Base-by-base conservation (phyloP, 2,797 vertebrate species). In the Oryzias dopingdopingensis region DNA sequence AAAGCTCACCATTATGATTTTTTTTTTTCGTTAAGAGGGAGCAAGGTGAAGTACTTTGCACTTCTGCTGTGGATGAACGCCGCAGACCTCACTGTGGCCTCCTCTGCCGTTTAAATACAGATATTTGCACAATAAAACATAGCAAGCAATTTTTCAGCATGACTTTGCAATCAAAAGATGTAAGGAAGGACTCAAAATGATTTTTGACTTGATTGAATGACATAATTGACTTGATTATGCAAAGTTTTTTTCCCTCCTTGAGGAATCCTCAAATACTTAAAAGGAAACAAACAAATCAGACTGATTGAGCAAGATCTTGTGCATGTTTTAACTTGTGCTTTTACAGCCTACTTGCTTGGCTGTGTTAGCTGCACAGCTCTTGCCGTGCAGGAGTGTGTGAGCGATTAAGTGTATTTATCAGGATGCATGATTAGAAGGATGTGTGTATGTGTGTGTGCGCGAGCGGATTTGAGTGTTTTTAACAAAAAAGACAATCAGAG, bases 221-320 rank as follows among this genome's bases (percentile, higher is more conserved):
- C 90, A 91, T 91, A 91, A 92, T 91, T 92, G 89, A 89, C 90
- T 92, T 91, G 91, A 92, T 92, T 92, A 90, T 88, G 74, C 85
- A 85, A 88, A 79, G 80, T 85, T 86, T 81, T 75, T 37, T 80
- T 73, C 49, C 62, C 82, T 82, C 86, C 85, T 88, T 72, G 82
- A 89, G 88, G 86, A 90, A 89, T 89, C 84, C 84, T 89, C 86
- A 79, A 88, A 85, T 74, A 83, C 85, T 90, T 86, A 81, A 82
- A 82, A 88, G 86, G 89, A 89, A 89, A 91, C 88, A 90, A 92
- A 92, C 91, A 93, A 92, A 92, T 93, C 91, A 93, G 81, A 65
- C 84, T 93, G 91, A 92, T 93, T 93, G 90, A 91, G 88, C 68
- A 47, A 74, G 88, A 84, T 82, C 70, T 77, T 77, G 81, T 74